Base-by-base conservation (phyloP, 2,888 invertebrate species). In the Cacoxenus indagator region DNA sequence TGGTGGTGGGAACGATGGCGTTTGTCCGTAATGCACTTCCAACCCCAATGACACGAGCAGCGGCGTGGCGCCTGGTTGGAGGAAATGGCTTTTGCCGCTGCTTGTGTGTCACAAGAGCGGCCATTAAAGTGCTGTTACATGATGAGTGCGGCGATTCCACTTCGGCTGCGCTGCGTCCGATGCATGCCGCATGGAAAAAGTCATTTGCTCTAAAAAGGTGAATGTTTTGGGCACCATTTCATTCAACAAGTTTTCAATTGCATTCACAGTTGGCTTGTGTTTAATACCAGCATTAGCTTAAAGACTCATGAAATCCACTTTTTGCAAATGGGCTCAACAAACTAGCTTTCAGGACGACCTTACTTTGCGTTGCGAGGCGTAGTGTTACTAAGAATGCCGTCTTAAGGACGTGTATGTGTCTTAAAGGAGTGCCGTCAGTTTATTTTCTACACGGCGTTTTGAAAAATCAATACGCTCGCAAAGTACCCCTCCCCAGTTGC, bases 51-150 rank as follows among this genome's bases (percentile, higher is more conserved):
- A n/a, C n/a, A n/a, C n/a, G n/a, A n/a, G n/a, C n/a, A n/a, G n/a
- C n/a, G 11, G 45, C 14, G 4, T 43, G n/a, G 45, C n/a, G 45
- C 14, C 9, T 43, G 43, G 43, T 1, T 1, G 43, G 3, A 2
- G 43, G 43, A n/a, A n/a, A 26, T 55, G 22, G 24, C 22, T 54
- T 22, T 54, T 54, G 22, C 11, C 22, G 27, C 17, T 31, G 31
- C 17, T 31, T 51, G 59, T 43, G 72, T 67, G 72, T 67, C 67
- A 74, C 73, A 75, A 71, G 67, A 69, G 79, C 79, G 78, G 73
- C 79, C 79, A 79, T 79, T 77, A 57, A 79, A 79, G 75, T 80
- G 80, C 80, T 76, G 73, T 70, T 73, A 70, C 67, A 67, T 65
- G 51, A 31, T 17, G 29, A 59, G 59, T 11, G 17, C 29, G 27